Percentiles rank a stretch among this genome's conserved stretches.
phyloP scores from a whole-genome alignment of 1,140 invertebrate genomes.

The Atta cephalotes region DNA sequence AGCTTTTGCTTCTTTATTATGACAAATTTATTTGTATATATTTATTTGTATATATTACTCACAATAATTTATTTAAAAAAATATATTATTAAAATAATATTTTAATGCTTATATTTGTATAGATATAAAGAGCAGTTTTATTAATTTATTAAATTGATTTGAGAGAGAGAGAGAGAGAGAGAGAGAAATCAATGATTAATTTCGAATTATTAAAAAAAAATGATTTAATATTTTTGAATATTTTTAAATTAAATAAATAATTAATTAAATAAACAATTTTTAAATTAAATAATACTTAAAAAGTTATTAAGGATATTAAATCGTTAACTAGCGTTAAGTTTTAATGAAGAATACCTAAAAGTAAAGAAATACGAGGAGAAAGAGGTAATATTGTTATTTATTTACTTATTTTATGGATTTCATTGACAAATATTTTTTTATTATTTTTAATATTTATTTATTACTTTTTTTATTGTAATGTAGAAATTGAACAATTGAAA shows the following conservation, averaged over 20 bases:
- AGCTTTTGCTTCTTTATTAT: neutral
- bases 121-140: neutral
- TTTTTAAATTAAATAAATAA: neutral
- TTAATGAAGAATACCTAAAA: neutral
- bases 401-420: neutral
- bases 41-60: neutral
- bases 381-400: neutral
- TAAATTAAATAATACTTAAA: neutral
- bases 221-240: neutral
- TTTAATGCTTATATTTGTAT: neutral
- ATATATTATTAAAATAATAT: neutral
- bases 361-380: neutral
- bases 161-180: too few relatives aligned
- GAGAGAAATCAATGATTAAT: neutral
- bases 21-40: neutral
- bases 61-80: neutral
- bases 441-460: neutral
- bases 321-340: neutral
- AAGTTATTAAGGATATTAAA: neutral
- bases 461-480: neutral
- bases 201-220: neutral
- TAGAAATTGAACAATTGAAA: neutral
- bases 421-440: neutral
- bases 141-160: conserved; percentile 4
- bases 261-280: neutral